Percentiles rank a stretch among this genome's conserved stretches.
Conservation (phyloP, 2,888 invertebrate species). For the Sarcophaga rosellei region DNA sequence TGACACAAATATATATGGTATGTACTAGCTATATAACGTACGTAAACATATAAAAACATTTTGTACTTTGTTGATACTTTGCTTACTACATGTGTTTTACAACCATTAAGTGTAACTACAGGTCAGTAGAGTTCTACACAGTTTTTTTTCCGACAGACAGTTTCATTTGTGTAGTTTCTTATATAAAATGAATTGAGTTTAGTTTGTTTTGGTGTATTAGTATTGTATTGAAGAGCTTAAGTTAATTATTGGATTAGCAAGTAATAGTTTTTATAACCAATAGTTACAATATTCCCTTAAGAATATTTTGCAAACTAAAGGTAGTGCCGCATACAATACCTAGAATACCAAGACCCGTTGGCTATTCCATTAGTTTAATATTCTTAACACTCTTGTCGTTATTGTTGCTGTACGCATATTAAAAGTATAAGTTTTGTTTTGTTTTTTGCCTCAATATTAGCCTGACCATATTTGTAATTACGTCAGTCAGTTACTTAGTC, state of each 20-base stretch:
- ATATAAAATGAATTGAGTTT: constrained; percentile 13
- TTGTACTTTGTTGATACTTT: not conserved
- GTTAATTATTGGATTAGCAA: constrained; percentile 66
- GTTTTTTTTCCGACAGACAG: not conserved
- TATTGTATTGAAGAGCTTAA: constrained; percentile 46
- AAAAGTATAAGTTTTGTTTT: constrained; percentile 30
- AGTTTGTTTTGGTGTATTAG: constrained; percentile 15
- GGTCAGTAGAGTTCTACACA: constrained; percentile 49
- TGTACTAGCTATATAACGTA: not conserved
- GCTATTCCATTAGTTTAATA: constrained; percentile 36
- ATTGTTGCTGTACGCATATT: constrained; percentile 50
- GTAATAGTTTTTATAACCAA: constrained; percentile 62
- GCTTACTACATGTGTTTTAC: not conserved
- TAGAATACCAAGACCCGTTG: constrained; percentile 7
- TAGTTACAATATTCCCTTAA: constrained; percentile 8
- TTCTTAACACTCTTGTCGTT: constrained; percentile 23
- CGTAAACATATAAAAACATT: constrained; percentile 5
- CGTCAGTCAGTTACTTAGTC: constrained; percentile 48
- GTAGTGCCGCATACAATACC: not conserved
- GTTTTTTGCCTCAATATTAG: not conserved
- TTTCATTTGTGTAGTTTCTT: constrained; percentile 19
- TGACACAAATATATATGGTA: too few relatives aligned
- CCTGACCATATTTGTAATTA: constrained; percentile 51
- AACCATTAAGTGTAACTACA: constrained; percentile 57
- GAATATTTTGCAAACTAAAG: not conserved